These are phyloP conservation scores for Isotomurus palustris DNA, from an alignment of 2,888 invertebrate genomes.

Conservation along the genomic window DNA sequence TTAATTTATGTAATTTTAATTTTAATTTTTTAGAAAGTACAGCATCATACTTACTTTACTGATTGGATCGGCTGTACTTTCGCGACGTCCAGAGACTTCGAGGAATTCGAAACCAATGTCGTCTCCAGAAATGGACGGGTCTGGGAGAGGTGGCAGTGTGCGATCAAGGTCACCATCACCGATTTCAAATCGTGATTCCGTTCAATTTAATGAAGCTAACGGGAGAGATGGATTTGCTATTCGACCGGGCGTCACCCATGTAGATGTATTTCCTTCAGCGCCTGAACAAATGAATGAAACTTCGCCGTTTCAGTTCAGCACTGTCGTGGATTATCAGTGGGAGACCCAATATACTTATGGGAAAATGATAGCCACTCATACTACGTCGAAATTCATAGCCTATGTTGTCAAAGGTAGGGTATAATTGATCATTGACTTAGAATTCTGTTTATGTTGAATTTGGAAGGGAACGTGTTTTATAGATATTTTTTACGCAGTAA, in stretches of 20 bases:
- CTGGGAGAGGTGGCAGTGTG: too few relatives aligned
- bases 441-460: neutral
- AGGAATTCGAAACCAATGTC: too few relatives aligned
- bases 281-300: constrained; percentile 21
- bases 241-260: constrained; percentile 23
- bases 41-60: too few relatives aligned
- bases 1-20: too few relatives aligned
- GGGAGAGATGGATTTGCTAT: constrained; percentile 42
- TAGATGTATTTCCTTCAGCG: constrained; percentile 20
- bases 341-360: constrained; percentile 82
- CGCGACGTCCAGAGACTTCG: too few relatives aligned
- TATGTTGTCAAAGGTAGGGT: constrained; percentile 80
- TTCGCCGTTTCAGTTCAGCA: constrained; percentile 83
- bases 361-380: constrained; percentile 81
- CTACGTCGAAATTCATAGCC: constrained; percentile 77
- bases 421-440: too few relatives aligned
- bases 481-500: constrained; percentile 27
- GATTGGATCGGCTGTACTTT: too few relatives aligned
- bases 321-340: constrained; percentile 90
- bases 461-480: neutral
- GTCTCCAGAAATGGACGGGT: too few relatives aligned
- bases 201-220: constrained; percentile 41
- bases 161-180: too few relatives aligned
- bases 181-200: too few relatives aligned
- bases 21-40: too few relatives aligned